These are phyloP conservation scores for Sitta carolinensis DNA, from an alignment of 2,797 vertebrate genomes.

Conservation along the genomic window DNA sequence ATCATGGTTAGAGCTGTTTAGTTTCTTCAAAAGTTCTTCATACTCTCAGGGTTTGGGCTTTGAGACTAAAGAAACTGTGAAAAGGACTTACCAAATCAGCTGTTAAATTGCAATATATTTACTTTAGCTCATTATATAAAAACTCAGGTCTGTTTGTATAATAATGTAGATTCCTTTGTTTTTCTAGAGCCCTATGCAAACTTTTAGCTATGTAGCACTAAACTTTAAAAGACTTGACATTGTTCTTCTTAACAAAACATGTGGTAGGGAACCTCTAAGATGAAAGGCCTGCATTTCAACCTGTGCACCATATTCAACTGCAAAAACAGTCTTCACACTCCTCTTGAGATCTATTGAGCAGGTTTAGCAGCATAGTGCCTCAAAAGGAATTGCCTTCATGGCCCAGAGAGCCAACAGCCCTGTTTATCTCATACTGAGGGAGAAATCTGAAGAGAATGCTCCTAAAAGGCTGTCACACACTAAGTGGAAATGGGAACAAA, in stretches of 20 bases:
- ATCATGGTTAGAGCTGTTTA: fast-evolving
- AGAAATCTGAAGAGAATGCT: background rate
- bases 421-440: background rate
- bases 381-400: background rate
- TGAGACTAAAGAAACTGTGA: background rate
- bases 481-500: background rate
- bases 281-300: background rate
- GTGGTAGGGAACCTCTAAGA: background rate
- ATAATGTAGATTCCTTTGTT: background rate
- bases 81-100: background rate
- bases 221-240: background rate
- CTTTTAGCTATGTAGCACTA: background rate
- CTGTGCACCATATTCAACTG: background rate
- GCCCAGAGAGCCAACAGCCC: background rate
- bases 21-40: background rate
- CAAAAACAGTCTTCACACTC: background rate
- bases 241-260: background rate
- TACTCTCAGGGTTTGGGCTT: background rate
- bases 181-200: background rate
- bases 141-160: background rate
- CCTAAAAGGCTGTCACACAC: background rate
- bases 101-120: background rate
- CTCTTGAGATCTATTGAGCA: background rate
- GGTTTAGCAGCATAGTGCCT: background rate
- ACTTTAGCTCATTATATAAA: background rate